Evolutionary conservation across 1,140 invertebrate species (phyloP), one percentile per base, ranked within the genome.

Genomic region (Himalopsyche phryganea): DNA sequence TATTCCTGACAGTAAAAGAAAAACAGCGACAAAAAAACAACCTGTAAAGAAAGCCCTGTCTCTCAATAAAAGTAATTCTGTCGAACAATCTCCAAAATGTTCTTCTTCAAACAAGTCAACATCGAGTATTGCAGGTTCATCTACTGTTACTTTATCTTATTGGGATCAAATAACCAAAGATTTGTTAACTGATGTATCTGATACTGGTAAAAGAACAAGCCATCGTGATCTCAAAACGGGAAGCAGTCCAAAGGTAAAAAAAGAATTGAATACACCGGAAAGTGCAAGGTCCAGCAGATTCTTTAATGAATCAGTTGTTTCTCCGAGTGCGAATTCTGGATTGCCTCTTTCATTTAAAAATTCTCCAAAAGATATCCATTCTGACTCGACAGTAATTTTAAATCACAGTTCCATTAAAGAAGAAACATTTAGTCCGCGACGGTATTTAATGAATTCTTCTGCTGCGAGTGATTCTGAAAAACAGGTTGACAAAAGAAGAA

Each of bases 131-230:
- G 4, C 23, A 3, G 23, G 23, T 28, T 40, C 49, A 38, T 11
- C 28, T 44, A 49, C 41, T 41, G 36, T 20, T 38, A 55, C n/a
- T 19, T n/a, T 50, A 14, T 59, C 56, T 4, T 60, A 63, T 54
- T 63, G 61, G 61, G 61, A 63, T 59, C 15, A 59, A 59, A 55
- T 63, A 17, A 59, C 56, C 35, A 11, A 63, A 53, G 45, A 44
- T 28, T 35, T 19, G 11, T 53, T 63, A 9, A 18, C 14, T 17
- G 42, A 53, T 45, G 63, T 63, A 14, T 15, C 55, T 3, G 48
- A 58, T 28, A 17, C 19, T 41, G 46, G 64, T 14, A 61, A 63
- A 40, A 59, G 65, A 51, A 47, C 60, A 11, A 61, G 63, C 41
- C 59, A 61, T 23, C 64, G 35, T 23, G 38, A 33, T 58, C 28